A percentile compares a stretch with the other conserved stretches of the same genome.
These are phyloP conservation scores for Chromis chromis DNA, from an alignment of 2,797 vertebrate species.

Conservation along the genomic window DNA sequence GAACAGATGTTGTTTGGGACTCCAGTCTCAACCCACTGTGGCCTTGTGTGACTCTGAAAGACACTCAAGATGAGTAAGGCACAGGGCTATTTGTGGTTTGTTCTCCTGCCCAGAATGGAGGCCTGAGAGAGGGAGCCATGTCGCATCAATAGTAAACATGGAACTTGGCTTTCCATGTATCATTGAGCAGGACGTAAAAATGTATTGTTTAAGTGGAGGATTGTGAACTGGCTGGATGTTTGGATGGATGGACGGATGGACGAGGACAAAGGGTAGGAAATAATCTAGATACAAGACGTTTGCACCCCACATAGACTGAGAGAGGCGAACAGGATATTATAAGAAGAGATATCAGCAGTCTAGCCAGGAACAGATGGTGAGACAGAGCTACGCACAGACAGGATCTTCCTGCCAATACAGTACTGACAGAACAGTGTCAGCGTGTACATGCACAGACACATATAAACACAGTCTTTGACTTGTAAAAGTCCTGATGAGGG, in stretches of 20 bases:
- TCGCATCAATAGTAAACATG: conserved; percentile 45
- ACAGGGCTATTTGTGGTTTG: conserved; percentile 70
- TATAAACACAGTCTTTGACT: conserved; percentile 50
- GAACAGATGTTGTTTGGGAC: conserved; percentile 44
- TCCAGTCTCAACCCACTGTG: conserved; percentile 48
- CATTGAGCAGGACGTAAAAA: conserved; percentile 54
- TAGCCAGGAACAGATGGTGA: conserved; percentile 84
- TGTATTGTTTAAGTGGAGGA: conserved; percentile 48
- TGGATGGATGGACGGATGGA: conserved; percentile 23
- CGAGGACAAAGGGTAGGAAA: conserved; percentile 41
- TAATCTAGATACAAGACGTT: conserved; percentile 58
- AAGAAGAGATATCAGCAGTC: conserved; percentile 78
- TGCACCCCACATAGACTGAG: conserved; percentile 56
- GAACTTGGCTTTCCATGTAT: conserved; percentile 43
- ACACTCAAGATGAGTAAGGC: conserved; percentile 68
- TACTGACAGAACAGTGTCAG: conserved; percentile 59
- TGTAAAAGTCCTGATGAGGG: conserved; percentile 62
- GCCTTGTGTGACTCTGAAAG: conserved; percentile 57
- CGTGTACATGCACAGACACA: conserved; percentile 53
- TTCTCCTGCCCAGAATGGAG: conserved; percentile 60
- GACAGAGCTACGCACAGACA: conserved; percentile 76
- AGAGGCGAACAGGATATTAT: conserved; percentile 76
- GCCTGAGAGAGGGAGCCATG: conserved; percentile 51
- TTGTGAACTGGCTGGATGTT: conserved; percentile 34
- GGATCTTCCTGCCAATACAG: conserved; percentile 76